Base-by-base conservation (phyloP, 2,797 vertebrate genomes). In the Arrhamphus sclerolepis region DNA sequence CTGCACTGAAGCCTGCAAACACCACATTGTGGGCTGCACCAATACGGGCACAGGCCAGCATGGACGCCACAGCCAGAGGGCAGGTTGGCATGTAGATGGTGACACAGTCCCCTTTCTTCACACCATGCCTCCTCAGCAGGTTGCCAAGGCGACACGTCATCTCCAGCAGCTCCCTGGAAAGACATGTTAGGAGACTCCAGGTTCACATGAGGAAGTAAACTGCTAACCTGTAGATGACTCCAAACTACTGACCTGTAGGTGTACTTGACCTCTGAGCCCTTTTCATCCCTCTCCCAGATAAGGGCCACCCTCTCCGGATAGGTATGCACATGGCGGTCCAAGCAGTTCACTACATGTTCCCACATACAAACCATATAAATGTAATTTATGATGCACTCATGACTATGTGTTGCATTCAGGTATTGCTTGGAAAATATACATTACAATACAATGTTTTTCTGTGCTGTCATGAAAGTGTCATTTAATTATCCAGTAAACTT, bases 241-340 rank as follows among this genome's bases (percentile, higher is more conserved):
- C 17, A 46, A 18, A 0, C 21, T 26, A 54, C 29, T 76, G 75
- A 97, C 97, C 95, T 93, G 92, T 99, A 99, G 0, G 96, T 97
- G 84, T 98, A 81, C 47, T 85, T 91, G 77, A 95, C 94, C 85
- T 96, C 95, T 7, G 94, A 95, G 52, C 95, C 96, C 5, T 91
- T 94, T 43, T 98, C 95, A 68, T 99, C 97, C 68, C 87, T 93
- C 88, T 99, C 97, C 97, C 97, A 99, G 47, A 99, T 95, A 81
- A 99, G 89, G 55, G 96, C 97, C 52, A 97, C 82, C 67, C 87
- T 94, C 68, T 97, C 82, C 0, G 97, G 96, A 74, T 87, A 89
- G 46, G 89, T 93, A 66, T 87, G 90, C 0, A 92, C 95, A 0
- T 98, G 96, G 6, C 92, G 94, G 82, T 99, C 97, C 91, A 99